Base-by-base conservation (phyloP, 2,888 invertebrate genomes). In the Caradrina clavipalpis region DNA sequence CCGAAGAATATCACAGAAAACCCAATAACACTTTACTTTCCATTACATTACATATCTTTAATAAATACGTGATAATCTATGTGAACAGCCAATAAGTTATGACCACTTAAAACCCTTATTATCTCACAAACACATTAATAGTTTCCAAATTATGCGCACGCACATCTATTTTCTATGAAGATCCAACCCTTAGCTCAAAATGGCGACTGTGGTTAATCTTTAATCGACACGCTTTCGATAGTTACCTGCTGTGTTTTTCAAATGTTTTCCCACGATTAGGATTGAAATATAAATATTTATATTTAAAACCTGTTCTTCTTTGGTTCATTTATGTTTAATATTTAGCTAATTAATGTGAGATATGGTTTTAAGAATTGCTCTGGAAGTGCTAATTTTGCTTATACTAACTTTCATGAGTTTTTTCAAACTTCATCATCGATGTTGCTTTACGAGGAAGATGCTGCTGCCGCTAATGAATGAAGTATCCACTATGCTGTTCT, bases 171-270 rank as follows among this genome's bases (percentile, higher is more conserved):
- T 56, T 69, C 59, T 71, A 58, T 66, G n/a, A 71, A 57, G 63
- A 76, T 62, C 10, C 62, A 73, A 82, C 82, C 83, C 81, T 80
- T 76, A 65, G 39, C 19, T 26, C 53, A 69, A 76, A 62, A 78
- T 68, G 63, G 53, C 39, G 58, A 35, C 19, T 26, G 47, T 79
- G 85, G 72, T 75, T 79, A 83, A 88, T 88, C 83, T 86, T 75
- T 75, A 78, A 88, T 88, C 86, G 80, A 81, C 86, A 86, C 80
- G 83, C 78, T 83, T 85, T 59, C 74, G 54, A 58, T 39, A 21
- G 75, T 62, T 82, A 86, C 85, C 82, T 86, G 84, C 83, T 83
- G 76, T 31, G 73, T 51, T 66, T 57, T 66, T 57, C 21, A 13
- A 51, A 47, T 58, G 0, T 62, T 35, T 88, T 88, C 89, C 58